Percentiles rank a stretch among this genome's conserved stretches.
Evolutionary conservation across 2,888 invertebrate genomes (phyloP).

Genomic region (Pterobdella sp.): DNA sequence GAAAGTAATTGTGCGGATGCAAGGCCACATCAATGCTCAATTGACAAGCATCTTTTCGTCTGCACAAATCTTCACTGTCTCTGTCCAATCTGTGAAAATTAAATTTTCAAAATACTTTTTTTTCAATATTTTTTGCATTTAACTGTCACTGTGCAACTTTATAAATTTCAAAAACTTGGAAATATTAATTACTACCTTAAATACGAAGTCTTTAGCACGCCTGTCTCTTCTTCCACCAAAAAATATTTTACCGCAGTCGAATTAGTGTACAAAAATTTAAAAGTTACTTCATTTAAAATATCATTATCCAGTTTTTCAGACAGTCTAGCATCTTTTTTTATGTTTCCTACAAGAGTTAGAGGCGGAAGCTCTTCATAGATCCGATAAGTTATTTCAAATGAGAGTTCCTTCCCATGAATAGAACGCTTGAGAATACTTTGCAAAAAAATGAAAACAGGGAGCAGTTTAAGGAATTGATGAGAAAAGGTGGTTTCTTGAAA

Average conservation of each 20-base stretch:
- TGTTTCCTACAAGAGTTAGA: conserved; percentile 30
- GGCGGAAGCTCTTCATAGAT: conserved; percentile 33
- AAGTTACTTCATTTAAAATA: conserved; percentile 32
- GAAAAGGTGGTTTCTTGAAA: background rate
- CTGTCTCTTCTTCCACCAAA: conserved; percentile 33
- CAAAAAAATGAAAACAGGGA: background rate
- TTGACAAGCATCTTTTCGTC: conserved; percentile 32
- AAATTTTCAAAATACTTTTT: background rate
- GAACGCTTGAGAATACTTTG: conserved; percentile 13
- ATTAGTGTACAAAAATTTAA: conserved; percentile 33
- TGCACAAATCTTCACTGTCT: conserved; percentile 31
- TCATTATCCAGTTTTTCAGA: conserved; percentile 20
- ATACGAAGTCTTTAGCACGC: conserved; percentile 33
- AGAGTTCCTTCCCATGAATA: background rate
- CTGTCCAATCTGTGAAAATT: conserved; percentile 33
- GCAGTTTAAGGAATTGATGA: background rate
- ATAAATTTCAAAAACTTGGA: background rate
- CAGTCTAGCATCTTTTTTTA: conserved; percentile 32
- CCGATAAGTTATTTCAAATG: conserved; percentile 13
- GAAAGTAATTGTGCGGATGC: conserved; percentile 33
- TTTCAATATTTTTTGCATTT: background rate
- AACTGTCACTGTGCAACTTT: background rate
- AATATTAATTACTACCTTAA: conserved; percentile 3
- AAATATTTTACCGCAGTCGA: conserved; percentile 29
- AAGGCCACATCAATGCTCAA: conserved; percentile 36